phyloP scores from a whole-genome alignment of 2,888 invertebrate genomes.

The Pycnomerus fuliginosus region DNA sequence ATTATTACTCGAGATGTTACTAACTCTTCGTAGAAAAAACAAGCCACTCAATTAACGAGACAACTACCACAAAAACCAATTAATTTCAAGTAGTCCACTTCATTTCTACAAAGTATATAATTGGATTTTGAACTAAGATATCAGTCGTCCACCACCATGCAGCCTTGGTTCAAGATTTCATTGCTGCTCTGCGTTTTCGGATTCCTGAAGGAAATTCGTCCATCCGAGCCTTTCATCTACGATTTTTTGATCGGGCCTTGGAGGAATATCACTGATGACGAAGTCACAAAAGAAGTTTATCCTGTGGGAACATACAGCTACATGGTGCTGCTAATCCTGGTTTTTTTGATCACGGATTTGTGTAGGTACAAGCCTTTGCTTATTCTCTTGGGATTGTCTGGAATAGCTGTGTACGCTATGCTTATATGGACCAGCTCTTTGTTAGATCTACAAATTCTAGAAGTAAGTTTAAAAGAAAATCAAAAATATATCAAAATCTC shows the following conservation, averaged over 20 bases:
- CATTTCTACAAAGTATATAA: too few relatives aligned
- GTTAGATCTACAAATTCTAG: slow-evolving; percentile 62
- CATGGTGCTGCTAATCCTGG: slow-evolving; percentile 66
- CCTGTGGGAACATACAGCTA: slow-evolving; percentile 83
- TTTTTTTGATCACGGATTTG: slow-evolving; percentile 81
- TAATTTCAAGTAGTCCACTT: too few relatives aligned
- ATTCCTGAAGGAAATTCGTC: slow-evolving; percentile 73
- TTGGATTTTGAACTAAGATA: too few relatives aligned
- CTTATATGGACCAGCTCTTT: slow-evolving; percentile 72
- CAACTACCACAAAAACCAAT: too few relatives aligned
- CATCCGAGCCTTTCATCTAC: slow-evolving; percentile 76
- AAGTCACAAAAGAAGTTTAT: slow-evolving; percentile 74
- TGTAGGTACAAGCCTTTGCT: slow-evolving; percentile 82
- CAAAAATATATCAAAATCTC: not conserved
- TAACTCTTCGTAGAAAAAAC: too few relatives aligned
- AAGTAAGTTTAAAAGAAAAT: slow-evolving; percentile 40
- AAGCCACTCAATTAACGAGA: too few relatives aligned
- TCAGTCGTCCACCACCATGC: too few relatives aligned
- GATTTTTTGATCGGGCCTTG: slow-evolving; percentile 64
- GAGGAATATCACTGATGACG: slow-evolving; percentile 50
- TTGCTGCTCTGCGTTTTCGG: slow-evolving; percentile 73
- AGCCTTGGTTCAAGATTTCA: slow-evolving; percentile 64
- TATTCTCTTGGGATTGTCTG: slow-evolving; percentile 72
- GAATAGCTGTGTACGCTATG: slow-evolving; percentile 69
- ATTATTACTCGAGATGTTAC: too few relatives aligned